Conservation (phyloP, 2,113 vertebrate species). For the Trochalopteron elliotii region DNA sequence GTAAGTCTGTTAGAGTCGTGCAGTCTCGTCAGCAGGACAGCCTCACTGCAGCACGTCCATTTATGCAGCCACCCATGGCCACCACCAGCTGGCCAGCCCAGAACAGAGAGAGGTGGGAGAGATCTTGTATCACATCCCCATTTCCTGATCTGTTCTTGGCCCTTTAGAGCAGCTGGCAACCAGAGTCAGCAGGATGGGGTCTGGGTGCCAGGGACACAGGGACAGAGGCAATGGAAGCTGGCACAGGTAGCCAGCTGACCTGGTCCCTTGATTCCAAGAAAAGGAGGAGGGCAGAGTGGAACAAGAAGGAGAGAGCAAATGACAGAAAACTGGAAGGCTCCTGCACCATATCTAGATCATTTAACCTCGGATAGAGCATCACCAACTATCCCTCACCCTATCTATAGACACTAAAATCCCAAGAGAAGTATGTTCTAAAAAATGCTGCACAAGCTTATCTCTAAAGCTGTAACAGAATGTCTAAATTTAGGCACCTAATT, state of each 20-base stretch:
- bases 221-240: not conserved
- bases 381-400: not conserved
- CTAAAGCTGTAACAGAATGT: not conserved
- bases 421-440: not conserved
- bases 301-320: not conserved
- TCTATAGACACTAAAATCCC: not conserved
- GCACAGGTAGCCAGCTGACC: not conserved
- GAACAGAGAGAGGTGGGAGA: not conserved
- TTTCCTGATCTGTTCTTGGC: not conserved
- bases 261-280: not conserved
- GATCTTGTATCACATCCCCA: accelerated
- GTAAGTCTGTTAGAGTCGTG: not conserved
- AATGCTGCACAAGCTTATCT: not conserved
- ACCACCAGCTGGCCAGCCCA: not conserved
- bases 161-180: not conserved
- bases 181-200: accelerated
- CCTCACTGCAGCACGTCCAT: not conserved
- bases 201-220: not conserved
- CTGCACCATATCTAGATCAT: not conserved
- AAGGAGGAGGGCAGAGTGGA: not conserved
- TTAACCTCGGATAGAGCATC: not conserved
- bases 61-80: accelerated
- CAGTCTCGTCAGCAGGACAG: not conserved
- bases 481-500: not conserved
- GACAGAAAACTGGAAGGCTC: not conserved